A percentile compares a stretch with the other conserved stretches of the same genome.
These are phyloP conservation scores for Falcaria lacertinaria DNA, from an alignment of 2,888 invertebrate species.

Conservation along the genomic window DNA sequence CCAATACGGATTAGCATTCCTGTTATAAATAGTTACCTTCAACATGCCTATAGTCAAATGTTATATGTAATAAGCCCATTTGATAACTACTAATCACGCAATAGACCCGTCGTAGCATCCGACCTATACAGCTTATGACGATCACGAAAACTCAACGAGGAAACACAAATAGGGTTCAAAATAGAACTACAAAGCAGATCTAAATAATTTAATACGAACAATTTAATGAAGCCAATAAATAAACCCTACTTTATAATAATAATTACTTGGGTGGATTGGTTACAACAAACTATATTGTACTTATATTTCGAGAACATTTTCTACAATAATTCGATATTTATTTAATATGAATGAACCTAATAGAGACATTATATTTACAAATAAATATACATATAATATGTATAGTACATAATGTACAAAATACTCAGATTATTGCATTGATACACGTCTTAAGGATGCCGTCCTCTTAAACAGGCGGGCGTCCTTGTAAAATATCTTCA, in stretches of 20 bases:
- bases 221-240: conserved; percentile 48
- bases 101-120: too few species aligned
- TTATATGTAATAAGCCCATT: too few species aligned
- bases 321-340: conserved; percentile 10
- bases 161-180: conserved; percentile 4
- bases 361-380: conserved; percentile 56
- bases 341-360: conserved; percentile 29
- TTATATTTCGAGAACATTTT: conserved; percentile 27
- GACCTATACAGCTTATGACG: neutral
- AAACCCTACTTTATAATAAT: conserved; percentile 48
- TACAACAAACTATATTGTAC: conserved; percentile 38
- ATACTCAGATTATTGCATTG: conserved; percentile 56
- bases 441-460: conserved; percentile 42
- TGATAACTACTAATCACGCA: too few species aligned
- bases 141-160: neutral
- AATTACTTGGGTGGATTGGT: conserved; percentile 28
- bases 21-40: neutral
- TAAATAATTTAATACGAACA: conserved; percentile 57
- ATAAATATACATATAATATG: conserved; percentile 37
- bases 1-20: neutral
- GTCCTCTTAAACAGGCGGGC: conserved; percentile 11
- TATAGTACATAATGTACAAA: conserved; percentile 42
- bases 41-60: neutral
- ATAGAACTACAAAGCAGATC: conserved; percentile 58
- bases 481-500: conserved; percentile 27